Base-by-base conservation (phyloP, 2,888 invertebrate genomes). In the Cephus nigrinus region DNA sequence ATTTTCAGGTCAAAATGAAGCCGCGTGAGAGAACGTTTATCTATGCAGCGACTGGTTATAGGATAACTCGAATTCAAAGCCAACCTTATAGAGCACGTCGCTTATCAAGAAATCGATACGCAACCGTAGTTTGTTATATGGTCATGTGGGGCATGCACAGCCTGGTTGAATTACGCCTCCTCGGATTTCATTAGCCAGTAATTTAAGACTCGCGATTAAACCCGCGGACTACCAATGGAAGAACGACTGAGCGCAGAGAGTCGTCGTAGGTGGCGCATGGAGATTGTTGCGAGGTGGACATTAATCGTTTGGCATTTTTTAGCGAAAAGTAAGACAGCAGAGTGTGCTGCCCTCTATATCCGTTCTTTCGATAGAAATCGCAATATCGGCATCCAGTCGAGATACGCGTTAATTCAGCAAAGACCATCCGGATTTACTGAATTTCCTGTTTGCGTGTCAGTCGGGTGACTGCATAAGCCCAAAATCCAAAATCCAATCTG, bases 181-280 rank as follows among this genome's bases (percentile, higher is more conserved):
- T 86, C 84, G 77, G 79, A 83, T 85, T 86, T 83, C 82, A 81
- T 81, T 80, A 81, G 76, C 79, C 77, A 79, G 84, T 85, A 86
- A 87, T 85, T 83, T 82, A 84, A 86, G 82, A 82, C 82, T 74
- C 75, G 80, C 85, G 84, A 86, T 87, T 83, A 85, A 84, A 33
- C 71, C 71, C 32, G 71, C 33, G 71, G 31, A 31, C 71, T 71
- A 15, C 33, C 71, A 33, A 71, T 23, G 71, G 71, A 71, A 55
- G 23, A 55, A 23, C 55, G 55, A 23, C 55, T 32, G 9, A 23
- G 23, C 55, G 23, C 9, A 9, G 23, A 23, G 23, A 55, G 55
- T 55, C 55, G 9, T 55, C 23, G 55, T 55, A 55, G 55, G 55
- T 55, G 15, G 55, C 23, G 55, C 55, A 55, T 55, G 55, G 55